phyloP scores from a whole-genome alignment of 2,113 vertebrate species.

The Zingel zingel region DNA sequence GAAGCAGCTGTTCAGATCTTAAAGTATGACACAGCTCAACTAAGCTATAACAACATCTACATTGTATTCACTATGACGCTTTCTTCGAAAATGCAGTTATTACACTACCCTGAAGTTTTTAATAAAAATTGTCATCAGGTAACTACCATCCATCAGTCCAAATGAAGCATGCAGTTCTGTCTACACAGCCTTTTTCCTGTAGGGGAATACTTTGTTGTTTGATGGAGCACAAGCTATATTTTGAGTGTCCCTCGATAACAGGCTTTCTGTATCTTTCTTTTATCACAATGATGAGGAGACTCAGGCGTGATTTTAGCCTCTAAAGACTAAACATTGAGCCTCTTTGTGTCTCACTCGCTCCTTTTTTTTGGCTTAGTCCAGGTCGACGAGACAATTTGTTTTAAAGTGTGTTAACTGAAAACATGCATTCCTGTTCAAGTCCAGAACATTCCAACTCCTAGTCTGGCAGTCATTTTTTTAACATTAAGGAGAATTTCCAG shows the following conservation, averaged over 20 bases:
- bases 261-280: slow-evolving; percentile 26
- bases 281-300: slow-evolving; percentile 38
- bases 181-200: slow-evolving; percentile 42
- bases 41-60: slow-evolving; percentile 69
- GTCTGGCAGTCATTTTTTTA: slow-evolving; percentile 62
- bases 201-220: slow-evolving; percentile 50
- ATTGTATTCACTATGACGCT: slow-evolving; percentile 48
- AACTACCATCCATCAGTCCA: slow-evolving; percentile 47
- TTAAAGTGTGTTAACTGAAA: slow-evolving; percentile 58
- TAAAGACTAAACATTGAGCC: slow-evolving; percentile 46
- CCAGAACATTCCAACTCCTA: slow-evolving; percentile 77
- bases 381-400: slow-evolving; percentile 47
- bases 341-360: slow-evolving; percentile 51
- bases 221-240: slow-evolving; percentile 45
- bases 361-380: slow-evolving; percentile 44
- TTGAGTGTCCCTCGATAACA: slow-evolving; percentile 37
- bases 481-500: slow-evolving; percentile 49
- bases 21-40: slow-evolving; percentile 55
- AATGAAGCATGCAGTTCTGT: slow-evolving; percentile 65
- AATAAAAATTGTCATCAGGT: slow-evolving; percentile 43
- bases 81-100: slow-evolving; percentile 70
- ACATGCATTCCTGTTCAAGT: slow-evolving; percentile 78
- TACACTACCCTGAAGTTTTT: slow-evolving; percentile 47
- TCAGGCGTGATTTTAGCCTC: slow-evolving; percentile 37
- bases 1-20: slow-evolving; percentile 56